These are phyloP conservation scores for Escarpia spicata DNA, from an alignment of 2,888 invertebrate species.

Conservation along the genomic window DNA sequence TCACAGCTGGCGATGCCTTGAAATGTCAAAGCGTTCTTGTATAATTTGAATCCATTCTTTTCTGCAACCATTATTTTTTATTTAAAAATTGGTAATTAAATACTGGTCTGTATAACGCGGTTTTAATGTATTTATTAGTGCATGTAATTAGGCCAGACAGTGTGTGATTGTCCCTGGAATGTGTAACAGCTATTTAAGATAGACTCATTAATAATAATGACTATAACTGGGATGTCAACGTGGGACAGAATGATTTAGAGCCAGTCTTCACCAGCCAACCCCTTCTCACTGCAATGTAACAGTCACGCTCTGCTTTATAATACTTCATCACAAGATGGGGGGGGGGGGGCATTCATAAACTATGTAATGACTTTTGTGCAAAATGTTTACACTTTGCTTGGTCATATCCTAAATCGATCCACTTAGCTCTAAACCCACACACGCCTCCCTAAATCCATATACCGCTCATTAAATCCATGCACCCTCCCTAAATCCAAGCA, in stretches of 20 bases:
- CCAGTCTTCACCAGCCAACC: neutral
- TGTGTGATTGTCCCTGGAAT: neutral
- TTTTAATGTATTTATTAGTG: neutral
- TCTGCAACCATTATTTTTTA: no score
- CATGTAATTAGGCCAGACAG: neutral
- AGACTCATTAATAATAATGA: slow-evolving; percentile 13
- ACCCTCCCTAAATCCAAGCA: no score
- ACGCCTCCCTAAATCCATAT: no score
- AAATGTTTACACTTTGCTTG: neutral
- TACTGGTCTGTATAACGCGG: neutral
- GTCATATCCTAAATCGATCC: no score
- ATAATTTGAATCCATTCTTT: no score
- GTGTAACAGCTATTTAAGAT: neutral
- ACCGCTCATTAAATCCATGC: no score
- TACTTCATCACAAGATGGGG: neutral
- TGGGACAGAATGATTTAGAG: neutral
- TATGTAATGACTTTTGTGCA: neutral
- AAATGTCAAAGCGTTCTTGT: no score
- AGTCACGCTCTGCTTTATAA: neutral
- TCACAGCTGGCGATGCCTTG: no score
- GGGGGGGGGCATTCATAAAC: neutral
- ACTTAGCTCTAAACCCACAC: no score
- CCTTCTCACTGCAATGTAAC: neutral
- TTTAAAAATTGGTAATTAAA: neutral
- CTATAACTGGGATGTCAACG: neutral